Evolutionary conservation across 1,140 invertebrate genomes (phyloP).

Genomic region (Drosophila truncata): DNA sequence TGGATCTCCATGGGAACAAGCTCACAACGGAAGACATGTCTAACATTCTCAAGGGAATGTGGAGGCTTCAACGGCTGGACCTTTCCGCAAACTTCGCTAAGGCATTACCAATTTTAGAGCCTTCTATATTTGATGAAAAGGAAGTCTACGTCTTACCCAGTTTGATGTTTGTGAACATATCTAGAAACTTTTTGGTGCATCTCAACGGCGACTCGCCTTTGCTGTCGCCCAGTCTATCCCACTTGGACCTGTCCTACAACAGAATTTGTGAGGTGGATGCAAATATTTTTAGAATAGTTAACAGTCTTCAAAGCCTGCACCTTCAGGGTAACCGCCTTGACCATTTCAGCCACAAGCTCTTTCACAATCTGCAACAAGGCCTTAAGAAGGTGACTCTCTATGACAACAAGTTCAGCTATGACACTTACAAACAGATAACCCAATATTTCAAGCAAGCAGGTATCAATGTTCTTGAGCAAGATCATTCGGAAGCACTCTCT

Average conservation of each 20-base stretch:
- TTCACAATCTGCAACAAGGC: neutral
- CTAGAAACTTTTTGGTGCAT: neutral
- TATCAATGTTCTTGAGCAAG: neutral
- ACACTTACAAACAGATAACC: neutral
- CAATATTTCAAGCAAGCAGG: neutral
- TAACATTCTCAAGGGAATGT: slow-evolving; percentile 58
- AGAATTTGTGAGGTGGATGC: slow-evolving; percentile 2
- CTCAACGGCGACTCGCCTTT: neutral
- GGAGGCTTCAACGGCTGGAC: slow-evolving; percentile 63
- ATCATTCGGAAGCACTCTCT: neutral
- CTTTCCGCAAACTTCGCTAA: slow-evolving; percentile 60
- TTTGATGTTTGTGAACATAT: neutral
- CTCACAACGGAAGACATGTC: slow-evolving; percentile 17
- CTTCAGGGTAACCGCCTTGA: neutral
- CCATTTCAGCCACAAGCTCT: neutral
- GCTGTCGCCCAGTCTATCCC: neutral
- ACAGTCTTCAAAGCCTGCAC: neutral
- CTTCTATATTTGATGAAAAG: too few species aligned
- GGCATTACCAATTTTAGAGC: slow-evolving; percentile 2
- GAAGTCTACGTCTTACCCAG: slow-evolving; percentile 2
- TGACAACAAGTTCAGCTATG: neutral
- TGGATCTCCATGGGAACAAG: slow-evolving; percentile 64
- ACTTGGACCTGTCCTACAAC: neutral
- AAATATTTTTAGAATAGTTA: neutral
- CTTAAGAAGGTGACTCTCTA: neutral